A percentile compares a stretch with the other conserved stretches of the same genome.
These are phyloP conservation scores for Caenorhabditis doughertyi DNA, from an alignment of 2,888 invertebrate species.

Conservation along the genomic window DNA sequence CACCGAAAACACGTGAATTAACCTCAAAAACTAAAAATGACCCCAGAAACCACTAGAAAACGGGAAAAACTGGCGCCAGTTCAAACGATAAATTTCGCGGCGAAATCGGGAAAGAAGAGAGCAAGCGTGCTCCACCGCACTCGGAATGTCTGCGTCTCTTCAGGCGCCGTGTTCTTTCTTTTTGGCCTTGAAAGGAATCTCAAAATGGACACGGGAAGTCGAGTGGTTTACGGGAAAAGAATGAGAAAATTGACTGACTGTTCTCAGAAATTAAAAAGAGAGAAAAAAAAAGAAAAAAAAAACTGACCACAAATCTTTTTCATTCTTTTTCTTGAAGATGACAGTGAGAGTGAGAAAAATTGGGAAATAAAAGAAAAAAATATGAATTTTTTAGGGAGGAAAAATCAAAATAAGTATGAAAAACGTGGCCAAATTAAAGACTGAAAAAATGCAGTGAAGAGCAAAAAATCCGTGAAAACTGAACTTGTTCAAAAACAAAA, in stretches of 20 bases:
- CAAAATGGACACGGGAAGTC: conserved; percentile 41
- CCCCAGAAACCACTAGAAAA: background rate
- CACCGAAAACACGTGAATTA: background rate
- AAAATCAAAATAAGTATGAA: no score
- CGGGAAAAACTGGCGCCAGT: conserved; percentile 25
- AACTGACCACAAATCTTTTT: no score
- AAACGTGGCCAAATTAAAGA: no score
- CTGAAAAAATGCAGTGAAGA: no score
- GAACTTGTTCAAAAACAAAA: no score
- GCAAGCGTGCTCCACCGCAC: conserved; percentile 36
- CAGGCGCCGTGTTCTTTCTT: conserved; percentile 20
- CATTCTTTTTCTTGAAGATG: no score
- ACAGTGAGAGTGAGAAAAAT: no score
- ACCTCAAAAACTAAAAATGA: background rate
- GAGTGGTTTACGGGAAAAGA: conserved; percentile 15
- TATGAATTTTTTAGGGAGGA: no score
- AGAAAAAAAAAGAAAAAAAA: conserved; percentile 4
- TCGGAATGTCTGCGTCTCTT: conserved; percentile 36
- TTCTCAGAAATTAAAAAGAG: background rate
- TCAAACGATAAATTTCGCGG: conserved; percentile 44
- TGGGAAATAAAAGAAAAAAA: no score
- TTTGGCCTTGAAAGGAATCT: conserved; percentile 19
- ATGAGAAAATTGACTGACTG: background rate
- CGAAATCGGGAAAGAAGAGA: background rate
- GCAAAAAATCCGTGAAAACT: no score